A percentile compares a stretch with the other conserved stretches of the same genome.
Evolutionary conservation across 2,888 invertebrate species (phyloP).

Genomic region (Orthosia gothica): DNA sequence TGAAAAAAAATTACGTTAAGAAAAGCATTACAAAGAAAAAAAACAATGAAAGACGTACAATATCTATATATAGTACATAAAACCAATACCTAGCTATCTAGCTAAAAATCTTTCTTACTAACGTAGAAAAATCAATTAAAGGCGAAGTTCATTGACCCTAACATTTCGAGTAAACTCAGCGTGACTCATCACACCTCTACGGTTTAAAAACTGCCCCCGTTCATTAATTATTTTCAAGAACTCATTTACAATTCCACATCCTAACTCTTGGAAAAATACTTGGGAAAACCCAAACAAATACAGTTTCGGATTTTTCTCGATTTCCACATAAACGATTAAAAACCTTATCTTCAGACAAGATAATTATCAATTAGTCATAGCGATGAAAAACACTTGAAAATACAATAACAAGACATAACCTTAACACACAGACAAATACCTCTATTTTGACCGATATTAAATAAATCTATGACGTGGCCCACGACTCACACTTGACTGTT

Average conservation of each 20-base stretch:
- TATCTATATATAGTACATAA: too few relatives aligned
- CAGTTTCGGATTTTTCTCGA: not conserved
- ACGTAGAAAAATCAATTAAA: slow-evolving; percentile 10
- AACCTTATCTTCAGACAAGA: slow-evolving; percentile 14
- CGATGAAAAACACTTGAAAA: slow-evolving; percentile 45
- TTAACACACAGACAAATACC: slow-evolving; percentile 19
- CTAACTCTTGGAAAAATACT: not conserved
- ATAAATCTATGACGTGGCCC: slow-evolving; percentile 31
- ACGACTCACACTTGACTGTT: slow-evolving; percentile 56
- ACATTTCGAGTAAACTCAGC: not conserved
- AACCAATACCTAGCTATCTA: not conserved
- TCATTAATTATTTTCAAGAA: slow-evolving; percentile 16
- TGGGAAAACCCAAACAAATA: slow-evolving; percentile 19
- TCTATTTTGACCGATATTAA: slow-evolving; percentile 39
- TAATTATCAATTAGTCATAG: slow-evolving; percentile 33
- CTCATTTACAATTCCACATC: not conserved
- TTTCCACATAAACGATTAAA: slow-evolving; percentile 8
- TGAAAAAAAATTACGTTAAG: too few relatives aligned
- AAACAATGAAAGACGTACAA: too few relatives aligned
- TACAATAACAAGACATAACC: slow-evolving; percentile 41
- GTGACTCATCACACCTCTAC: slow-evolving; percentile 23
- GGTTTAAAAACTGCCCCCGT: slow-evolving; percentile 12
- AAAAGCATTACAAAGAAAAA: too few relatives aligned
- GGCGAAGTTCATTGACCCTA: slow-evolving; percentile 18
- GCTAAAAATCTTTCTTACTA: not conserved